Conservation (phyloP, 2,113 vertebrate genomes). For the Xiphophorus hellerii region DNA sequence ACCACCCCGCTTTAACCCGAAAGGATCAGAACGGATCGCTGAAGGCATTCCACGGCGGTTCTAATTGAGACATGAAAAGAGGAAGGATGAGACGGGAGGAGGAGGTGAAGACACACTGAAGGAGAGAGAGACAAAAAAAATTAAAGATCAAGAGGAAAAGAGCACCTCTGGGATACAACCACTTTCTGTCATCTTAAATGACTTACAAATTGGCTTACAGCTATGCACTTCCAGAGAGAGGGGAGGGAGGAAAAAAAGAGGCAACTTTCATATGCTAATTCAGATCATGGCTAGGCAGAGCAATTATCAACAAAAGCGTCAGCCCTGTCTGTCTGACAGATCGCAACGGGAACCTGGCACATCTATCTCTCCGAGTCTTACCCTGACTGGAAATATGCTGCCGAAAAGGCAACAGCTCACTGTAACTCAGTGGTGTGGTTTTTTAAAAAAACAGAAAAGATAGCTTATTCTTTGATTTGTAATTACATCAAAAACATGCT, state of each 20-base stretch:
- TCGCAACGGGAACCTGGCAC: conserved; percentile 47
- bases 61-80: conserved; percentile 58
- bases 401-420: neutral
- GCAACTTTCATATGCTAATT: conserved; percentile 79
- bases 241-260: conserved; percentile 27
- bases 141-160: conserved; percentile 65
- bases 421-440: neutral
- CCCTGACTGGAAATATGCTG: neutral
- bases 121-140: conserved; percentile 14
- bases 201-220: conserved; percentile 79
- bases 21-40: conserved; percentile 8
- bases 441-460: neutral
- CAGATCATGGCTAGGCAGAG: conserved; percentile 64
- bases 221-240: conserved; percentile 57
- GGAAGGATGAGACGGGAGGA: conserved; percentile 40
- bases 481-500: neutral
- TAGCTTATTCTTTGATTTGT: neutral
- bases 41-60: conserved; percentile 40
- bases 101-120: conserved; percentile 17
- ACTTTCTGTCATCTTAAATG: conserved; percentile 78
- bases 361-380: conserved; percentile 12
- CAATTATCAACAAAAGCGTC: conserved; percentile 70
- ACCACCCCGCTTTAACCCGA: conserved; percentile 6
- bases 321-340: conserved; percentile 62
- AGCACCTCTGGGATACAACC: conserved; percentile 73